Evolutionary conservation across 2,888 invertebrate species (phyloP).

Genomic region (Acanthoscelides obtectus): DNA sequence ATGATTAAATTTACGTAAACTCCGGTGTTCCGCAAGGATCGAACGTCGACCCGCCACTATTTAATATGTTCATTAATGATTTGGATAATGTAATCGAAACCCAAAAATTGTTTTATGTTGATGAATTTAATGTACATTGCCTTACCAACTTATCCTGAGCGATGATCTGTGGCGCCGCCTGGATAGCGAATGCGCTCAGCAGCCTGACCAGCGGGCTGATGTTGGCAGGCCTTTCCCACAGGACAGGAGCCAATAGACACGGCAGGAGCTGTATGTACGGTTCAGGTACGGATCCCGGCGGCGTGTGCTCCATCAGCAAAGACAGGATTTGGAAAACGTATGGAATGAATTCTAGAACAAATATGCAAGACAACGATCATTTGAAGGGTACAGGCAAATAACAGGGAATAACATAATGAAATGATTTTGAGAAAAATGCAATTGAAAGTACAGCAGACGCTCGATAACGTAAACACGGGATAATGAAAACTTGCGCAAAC

Average conservation of each 20-base stretch:
- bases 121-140: constrained; percentile 3
- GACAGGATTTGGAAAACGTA: constrained; percentile 98
- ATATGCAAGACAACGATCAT: constrained; percentile 4
- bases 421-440: too few species aligned
- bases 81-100: too few species aligned
- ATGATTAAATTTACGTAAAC: too few species aligned
- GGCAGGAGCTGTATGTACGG: constrained; percentile 88
- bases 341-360: constrained; percentile 84
- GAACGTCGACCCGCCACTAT: too few species aligned
- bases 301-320: constrained; percentile 71
- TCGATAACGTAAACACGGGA: too few species aligned
- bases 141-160: constrained; percentile 67
- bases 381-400: too few species aligned
- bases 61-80: too few species aligned
- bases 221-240: constrained; percentile 94
- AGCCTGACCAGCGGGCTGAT: constrained; percentile 91
- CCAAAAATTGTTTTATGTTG: too few species aligned
- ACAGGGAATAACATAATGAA: too few species aligned
- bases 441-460: too few species aligned
- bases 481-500: too few species aligned
- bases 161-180: constrained; percentile 65
- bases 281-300: constrained; percentile 60
- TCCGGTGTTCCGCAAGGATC: too few species aligned
- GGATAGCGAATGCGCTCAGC: constrained; percentile 78
- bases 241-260: constrained; percentile 79